Evolutionary conservation across 2,113 vertebrate species (phyloP).

Genomic region (Alosa alosa): DNA sequence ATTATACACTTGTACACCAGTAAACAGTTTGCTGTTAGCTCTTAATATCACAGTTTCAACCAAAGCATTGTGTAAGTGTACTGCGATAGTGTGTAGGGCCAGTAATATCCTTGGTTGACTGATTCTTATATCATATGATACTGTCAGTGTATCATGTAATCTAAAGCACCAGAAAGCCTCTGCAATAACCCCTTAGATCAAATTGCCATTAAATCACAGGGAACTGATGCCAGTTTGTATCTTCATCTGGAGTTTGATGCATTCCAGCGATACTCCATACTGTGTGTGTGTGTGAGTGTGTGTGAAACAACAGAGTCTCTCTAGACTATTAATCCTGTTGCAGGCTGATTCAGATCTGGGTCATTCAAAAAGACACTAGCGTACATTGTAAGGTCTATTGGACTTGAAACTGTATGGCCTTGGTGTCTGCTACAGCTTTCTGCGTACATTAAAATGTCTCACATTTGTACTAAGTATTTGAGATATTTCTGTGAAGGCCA

Average conservation of each 20-base stretch:
- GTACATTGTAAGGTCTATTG: background rate
- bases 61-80: background rate
- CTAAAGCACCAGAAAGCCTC: too few relatives aligned
- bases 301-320: too few relatives aligned
- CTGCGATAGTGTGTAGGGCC: background rate
- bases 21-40: too few relatives aligned
- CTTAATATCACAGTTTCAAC: background rate
- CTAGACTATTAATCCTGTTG: too few relatives aligned
- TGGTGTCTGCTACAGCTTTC: background rate
- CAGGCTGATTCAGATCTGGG: too few relatives aligned
- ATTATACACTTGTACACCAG: too few relatives aligned
- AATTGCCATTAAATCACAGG: too few relatives aligned
- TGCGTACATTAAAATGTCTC: background rate
- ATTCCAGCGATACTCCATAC: background rate
- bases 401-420: background rate
- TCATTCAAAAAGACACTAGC: background rate
- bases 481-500: conserved; percentile 46
- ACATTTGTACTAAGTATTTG: conserved; percentile 24
- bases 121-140: too few relatives aligned
- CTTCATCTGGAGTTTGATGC: background rate
- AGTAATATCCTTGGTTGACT: too few relatives aligned
- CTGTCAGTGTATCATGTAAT: too few relatives aligned
- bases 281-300: too few relatives aligned
- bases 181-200: too few relatives aligned
- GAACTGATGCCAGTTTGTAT: background rate